Evolutionary conservation across 1,140 invertebrate species (phyloP).

Genomic region (Leptinotarsa texana): DNA sequence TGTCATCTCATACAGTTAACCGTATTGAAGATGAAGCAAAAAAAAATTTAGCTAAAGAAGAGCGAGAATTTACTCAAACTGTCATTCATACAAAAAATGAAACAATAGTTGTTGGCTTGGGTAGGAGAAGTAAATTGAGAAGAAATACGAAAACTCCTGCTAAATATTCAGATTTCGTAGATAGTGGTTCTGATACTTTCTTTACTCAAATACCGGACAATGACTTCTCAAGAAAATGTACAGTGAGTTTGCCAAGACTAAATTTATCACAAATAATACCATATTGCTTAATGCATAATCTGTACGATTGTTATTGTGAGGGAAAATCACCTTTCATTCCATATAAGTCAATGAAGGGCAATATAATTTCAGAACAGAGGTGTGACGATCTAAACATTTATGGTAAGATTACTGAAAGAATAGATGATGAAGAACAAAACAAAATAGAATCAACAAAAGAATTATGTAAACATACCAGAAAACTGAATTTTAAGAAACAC

Average conservation of each 20-base stretch:
- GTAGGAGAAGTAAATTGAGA: slow-evolving; percentile 44
- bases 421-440: no score
- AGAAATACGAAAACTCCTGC: slow-evolving; percentile 51
- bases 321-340: slow-evolving; percentile 15
- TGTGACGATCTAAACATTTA: no score
- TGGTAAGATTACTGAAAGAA: no score
- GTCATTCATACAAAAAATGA: slow-evolving; percentile 55
- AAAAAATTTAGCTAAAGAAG: slow-evolving; percentile 54
- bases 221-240: slow-evolving; percentile 31
- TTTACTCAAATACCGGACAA: slow-evolving; percentile 16
- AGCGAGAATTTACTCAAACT: slow-evolving; percentile 57
- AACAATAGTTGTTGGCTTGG: slow-evolving; percentile 53
- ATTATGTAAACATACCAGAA: no score
- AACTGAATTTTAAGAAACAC: no score
- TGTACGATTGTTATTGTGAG: slow-evolving; percentile 52
- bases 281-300: slow-evolving; percentile 51
- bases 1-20: slow-evolving; percentile 48
- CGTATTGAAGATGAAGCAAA: slow-evolving; percentile 54
- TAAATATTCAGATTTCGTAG: slow-evolving; percentile 53
- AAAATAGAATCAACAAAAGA: no score
- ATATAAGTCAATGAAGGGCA: not conserved
- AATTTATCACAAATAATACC: slow-evolving; percentile 46
- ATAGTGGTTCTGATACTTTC: slow-evolving; percentile 29
- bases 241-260: slow-evolving; percentile 39
- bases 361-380: no score